Evolutionary conservation across 1,140 invertebrate genomes (phyloP), one percentile per base, ranked within the genome.

Genomic region (Sminthurides bifidus): DNA sequence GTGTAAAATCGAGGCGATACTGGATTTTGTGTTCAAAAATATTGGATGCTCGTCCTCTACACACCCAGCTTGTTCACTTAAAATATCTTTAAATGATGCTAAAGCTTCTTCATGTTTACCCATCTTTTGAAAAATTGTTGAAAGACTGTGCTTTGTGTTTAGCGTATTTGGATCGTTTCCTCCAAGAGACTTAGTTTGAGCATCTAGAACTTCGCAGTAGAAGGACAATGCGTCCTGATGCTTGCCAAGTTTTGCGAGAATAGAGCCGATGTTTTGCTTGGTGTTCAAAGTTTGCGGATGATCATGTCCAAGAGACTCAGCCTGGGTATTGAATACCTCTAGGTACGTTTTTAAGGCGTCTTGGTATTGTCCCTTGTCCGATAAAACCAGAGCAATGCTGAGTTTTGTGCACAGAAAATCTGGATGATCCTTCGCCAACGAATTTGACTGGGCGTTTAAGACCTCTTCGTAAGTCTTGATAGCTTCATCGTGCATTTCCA

Each of bases 71-170:
- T 8, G n/a, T 10, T 35, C 33, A 10, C n/a, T n/a, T n/a, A 8
- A 35, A 35, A 35, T 35, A 8, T 35, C n/a, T n/a, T 35, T 35
- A 35, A 8, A n/a, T 35, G n/a, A n/a, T 31, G 29, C 46, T 29
- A 29, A 17, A 49, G 46, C 24, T 30, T 49, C 46, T 10, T 30
- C 5, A 49, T 29, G 4, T 49, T 17, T 49, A n/a, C 46, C 46
- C 19, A 29, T 14, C n/a, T 49, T 14, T 10, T n/a, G 10, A 15
- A 49, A n/a, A 26, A 49, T n/a, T 3, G 15, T n/a, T 29, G 23
- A 26, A n/a, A 29, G 17, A 24, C 46, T n/a, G 17, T 30, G 15
- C 29, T n/a, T 17, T 2, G 26, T 49, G 10, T 31, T 30, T 30
- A 49, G 2, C 6, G 46, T 31, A 15, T 29, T n/a, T 17, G 24